phyloP scores from a whole-genome alignment of 1,140 invertebrate genomes.

The Neodiprion lecontei region DNA sequence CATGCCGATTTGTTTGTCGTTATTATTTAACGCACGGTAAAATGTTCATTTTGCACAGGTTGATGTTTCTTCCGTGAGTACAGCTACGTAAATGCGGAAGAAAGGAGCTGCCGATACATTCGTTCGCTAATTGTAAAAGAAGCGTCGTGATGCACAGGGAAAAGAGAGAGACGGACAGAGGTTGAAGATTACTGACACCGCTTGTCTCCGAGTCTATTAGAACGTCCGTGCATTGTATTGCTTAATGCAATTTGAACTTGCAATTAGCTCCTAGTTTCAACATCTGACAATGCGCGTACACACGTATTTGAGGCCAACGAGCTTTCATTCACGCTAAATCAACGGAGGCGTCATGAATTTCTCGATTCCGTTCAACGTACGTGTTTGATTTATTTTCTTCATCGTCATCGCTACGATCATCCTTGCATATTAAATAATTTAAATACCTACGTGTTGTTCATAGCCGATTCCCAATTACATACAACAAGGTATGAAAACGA shows the following conservation, averaged over 20 bases:
- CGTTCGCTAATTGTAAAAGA: too few species aligned
- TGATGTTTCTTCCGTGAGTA: too few species aligned
- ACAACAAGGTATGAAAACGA: not conserved
- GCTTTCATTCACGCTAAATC: not conserved
- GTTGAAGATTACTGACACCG: too few species aligned
- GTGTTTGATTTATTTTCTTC: not conserved
- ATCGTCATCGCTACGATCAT: not conserved
- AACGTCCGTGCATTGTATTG: not conserved
- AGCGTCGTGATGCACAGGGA: too few species aligned
- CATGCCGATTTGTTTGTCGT: too few species aligned
- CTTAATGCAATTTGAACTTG: not conserved
- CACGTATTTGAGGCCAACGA: too few species aligned
- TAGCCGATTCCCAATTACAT: not conserved
- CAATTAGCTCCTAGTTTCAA: not conserved
- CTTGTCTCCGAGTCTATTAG: not conserved
- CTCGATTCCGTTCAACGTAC: not conserved
- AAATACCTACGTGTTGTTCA: not conserved
- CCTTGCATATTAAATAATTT: not conserved
- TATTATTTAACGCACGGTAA: too few species aligned
- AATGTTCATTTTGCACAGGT: too few species aligned
- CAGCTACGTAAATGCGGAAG: too few species aligned
- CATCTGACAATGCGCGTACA: not conserved
- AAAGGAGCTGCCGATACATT: too few species aligned
- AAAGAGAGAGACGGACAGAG: too few species aligned
- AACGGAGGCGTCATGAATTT: not conserved